phyloP scores from a whole-genome alignment of 1,140 invertebrate genomes.

The Triops longicaudatus region DNA sequence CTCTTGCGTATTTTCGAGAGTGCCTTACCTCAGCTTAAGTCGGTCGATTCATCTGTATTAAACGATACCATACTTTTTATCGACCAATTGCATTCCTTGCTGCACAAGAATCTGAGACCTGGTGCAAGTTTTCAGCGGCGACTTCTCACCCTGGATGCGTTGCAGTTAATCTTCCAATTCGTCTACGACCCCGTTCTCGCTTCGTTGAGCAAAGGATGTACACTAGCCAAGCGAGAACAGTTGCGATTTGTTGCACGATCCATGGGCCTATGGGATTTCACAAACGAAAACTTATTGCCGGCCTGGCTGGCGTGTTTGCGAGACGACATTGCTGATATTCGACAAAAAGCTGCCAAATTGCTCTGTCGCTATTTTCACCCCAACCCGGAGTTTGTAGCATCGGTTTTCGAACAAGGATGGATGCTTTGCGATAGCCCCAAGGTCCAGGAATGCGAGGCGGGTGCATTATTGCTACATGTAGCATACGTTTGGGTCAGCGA shows the following conservation, averaged over 20 bases:
- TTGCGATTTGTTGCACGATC: background rate
- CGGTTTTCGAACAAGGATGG: slow-evolving; percentile 38
- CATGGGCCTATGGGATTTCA: background rate
- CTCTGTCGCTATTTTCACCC: slow-evolving; percentile 41
- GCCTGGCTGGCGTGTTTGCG: slow-evolving; percentile 37
- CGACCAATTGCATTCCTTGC: background rate
- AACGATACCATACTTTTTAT: slow-evolving; percentile 16
- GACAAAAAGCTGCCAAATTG: slow-evolving; percentile 39
- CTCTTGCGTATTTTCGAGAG: slow-evolving; percentile 23
- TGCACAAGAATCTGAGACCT: slow-evolving; percentile 20
- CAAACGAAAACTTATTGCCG: background rate
- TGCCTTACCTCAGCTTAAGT: slow-evolving; percentile 20
- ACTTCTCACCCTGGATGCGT: background rate
- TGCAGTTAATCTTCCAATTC: slow-evolving; percentile 14
- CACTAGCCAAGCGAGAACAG: background rate
- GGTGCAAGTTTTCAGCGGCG: slow-evolving; percentile 23
- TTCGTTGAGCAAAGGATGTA: slow-evolving; percentile 21
- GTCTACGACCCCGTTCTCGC: background rate
- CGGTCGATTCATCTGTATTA: background rate
- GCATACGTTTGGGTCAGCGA: slow-evolving; percentile 32
- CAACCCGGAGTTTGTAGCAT: slow-evolving; percentile 27
- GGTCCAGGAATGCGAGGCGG: slow-evolving; percentile 47
- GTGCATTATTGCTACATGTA: slow-evolving; percentile 42
- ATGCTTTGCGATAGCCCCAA: slow-evolving; percentile 44
- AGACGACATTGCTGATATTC: slow-evolving; percentile 43